A percentile compares a stretch with the other conserved stretches of the same genome.
Evolutionary conservation across 2,113 vertebrate genomes (phyloP).

Genomic region (Haemorhous mexicanus): DNA sequence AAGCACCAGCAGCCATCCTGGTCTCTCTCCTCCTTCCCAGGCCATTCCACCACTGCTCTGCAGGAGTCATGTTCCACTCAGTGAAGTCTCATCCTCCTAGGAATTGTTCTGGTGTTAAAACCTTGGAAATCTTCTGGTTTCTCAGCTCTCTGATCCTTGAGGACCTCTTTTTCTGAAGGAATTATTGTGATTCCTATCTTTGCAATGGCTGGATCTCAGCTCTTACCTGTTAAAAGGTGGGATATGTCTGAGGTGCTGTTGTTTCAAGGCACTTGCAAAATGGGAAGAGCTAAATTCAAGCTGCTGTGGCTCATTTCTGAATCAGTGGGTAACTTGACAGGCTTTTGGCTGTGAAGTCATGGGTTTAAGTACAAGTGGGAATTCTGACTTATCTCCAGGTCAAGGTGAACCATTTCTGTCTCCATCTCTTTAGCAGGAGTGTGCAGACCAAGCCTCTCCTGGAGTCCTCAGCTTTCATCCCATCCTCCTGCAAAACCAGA

Average conservation of each 20-base stretch:
- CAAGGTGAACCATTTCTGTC: neutral
- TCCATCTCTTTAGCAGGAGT: neutral
- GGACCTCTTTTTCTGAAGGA: neutral
- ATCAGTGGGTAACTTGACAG: neutral
- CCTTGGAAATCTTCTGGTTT: neutral
- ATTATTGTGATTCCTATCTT: fast-evolving
- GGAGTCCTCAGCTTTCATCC: neutral
- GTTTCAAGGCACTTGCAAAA: neutral
- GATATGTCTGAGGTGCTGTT: neutral
- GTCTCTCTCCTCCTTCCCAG: neutral
- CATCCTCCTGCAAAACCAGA: neutral
- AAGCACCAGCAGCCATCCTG: neutral
- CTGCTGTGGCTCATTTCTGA: neutral
- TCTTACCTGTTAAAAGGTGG: neutral
- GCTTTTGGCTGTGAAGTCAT: neutral
- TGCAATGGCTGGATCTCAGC: neutral
- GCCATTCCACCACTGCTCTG: neutral
- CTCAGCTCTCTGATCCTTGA: neutral
- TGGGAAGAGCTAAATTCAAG: neutral
- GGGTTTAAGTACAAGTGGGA: neutral
- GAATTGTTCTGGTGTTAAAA: neutral
- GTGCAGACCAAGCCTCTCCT: fast-evolving
- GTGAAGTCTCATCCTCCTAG: neutral
- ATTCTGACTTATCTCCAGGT: neutral
- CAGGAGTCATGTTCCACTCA: neutral